A percentile compares a stretch with the other conserved stretches of the same genome.
Conservation (phyloP, 1,140 invertebrate species). For the Himalopsyche phryganea region DNA sequence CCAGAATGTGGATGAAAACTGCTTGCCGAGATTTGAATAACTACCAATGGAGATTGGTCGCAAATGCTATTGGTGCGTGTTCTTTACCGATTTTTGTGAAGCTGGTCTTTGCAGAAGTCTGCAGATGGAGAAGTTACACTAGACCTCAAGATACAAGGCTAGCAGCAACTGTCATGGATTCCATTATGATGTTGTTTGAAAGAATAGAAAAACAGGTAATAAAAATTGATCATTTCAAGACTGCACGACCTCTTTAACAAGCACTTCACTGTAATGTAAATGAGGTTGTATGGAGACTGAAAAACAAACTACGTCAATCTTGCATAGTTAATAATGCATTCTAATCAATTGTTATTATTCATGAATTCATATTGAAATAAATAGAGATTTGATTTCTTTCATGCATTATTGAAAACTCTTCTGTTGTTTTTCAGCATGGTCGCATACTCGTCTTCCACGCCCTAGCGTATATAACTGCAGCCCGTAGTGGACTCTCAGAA, state of each 20-base stretch:
- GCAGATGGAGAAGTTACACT: slow-evolving; percentile 94
- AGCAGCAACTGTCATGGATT: slow-evolving; percentile 94
- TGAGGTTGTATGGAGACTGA: too few relatives aligned
- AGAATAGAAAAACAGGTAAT: slow-evolving; percentile 84
- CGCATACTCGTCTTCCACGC: slow-evolving; percentile 90
- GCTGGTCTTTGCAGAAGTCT: slow-evolving; percentile 93
- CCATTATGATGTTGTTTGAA: slow-evolving; percentile 95
- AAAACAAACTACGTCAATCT: too few relatives aligned
- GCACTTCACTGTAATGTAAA: too few relatives aligned
- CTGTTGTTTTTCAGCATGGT: slow-evolving; percentile 74
- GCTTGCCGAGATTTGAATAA: slow-evolving; percentile 83
- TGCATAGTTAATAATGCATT: too few relatives aligned
- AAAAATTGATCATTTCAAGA: background rate
- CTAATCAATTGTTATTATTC: too few relatives aligned
- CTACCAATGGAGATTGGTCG: slow-evolving; percentile 92
- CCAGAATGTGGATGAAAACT: slow-evolving; percentile 89
- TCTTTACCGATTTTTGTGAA: slow-evolving; percentile 97
- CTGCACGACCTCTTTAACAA: too few relatives aligned
- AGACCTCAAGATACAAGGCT: slow-evolving; percentile 88
- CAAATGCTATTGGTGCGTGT: slow-evolving; percentile 89
- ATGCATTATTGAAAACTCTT: too few relatives aligned
- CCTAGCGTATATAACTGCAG: slow-evolving; percentile 90
- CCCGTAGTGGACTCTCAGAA: slow-evolving; percentile 88
- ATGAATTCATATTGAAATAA: too few relatives aligned
- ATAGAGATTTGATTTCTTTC: too few relatives aligned